Percentiles rank a stretch among this genome's conserved stretches.
Conservation (phyloP, 2,797 vertebrate species). For the Moxostoma hubbsi region DNA sequence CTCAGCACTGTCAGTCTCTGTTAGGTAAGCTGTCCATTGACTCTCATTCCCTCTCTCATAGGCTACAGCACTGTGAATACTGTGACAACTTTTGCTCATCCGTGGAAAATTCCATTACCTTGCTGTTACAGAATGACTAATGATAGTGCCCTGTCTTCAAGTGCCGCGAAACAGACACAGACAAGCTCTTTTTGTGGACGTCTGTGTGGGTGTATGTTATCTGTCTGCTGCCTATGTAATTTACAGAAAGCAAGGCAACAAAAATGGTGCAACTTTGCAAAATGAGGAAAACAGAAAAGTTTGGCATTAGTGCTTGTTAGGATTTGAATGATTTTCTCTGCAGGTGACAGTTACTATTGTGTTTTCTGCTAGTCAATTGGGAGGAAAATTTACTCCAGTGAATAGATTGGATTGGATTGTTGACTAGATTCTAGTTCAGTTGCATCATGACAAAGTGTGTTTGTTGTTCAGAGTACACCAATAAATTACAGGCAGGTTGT, state of each 20-base stretch:
- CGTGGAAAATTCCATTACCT: conserved; percentile 78
- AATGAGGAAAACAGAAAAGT: conserved; percentile 25
- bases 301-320: conserved; percentile 29
- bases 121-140: conserved; percentile 76
- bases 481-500: not conserved
- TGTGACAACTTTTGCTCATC: conserved; percentile 77
- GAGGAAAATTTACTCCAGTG: not conserved
- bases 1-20: conserved; percentile 57
- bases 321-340: conserved; percentile 24
- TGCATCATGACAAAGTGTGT: not conserved
- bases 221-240: conserved; percentile 15
- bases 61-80: conserved; percentile 47
- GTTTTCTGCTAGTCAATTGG: not conserved
- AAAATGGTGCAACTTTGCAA: conserved; percentile 20
- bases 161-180: conserved; percentile 61
- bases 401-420: not conserved
- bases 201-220: conserved; percentile 53
- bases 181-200: conserved; percentile 61
- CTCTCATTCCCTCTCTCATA: conserved; percentile 60
- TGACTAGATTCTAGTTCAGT: not conserved
- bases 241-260: conserved; percentile 25
- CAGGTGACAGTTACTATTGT: not conserved
- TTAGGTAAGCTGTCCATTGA: conserved; percentile 62
- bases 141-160: conserved; percentile 69
- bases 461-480: not conserved